A percentile compares a stretch with the other conserved stretches of the same genome.
phyloP scores from a whole-genome alignment of 2,888 invertebrate species.

The Schizaphis graminum region DNA sequence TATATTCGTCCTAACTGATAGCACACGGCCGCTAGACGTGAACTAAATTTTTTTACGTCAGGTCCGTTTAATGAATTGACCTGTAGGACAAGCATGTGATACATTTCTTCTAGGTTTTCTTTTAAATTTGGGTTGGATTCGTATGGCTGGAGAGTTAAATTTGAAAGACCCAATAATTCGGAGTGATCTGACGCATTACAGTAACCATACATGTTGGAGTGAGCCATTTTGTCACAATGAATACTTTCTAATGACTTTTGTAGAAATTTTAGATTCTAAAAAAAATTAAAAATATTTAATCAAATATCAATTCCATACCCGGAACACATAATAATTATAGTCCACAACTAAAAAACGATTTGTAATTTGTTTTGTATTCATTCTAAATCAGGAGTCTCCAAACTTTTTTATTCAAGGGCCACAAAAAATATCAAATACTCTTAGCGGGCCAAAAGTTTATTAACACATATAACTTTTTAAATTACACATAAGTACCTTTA shows the following conservation, averaged over 20 bases:
- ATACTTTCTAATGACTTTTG: not conserved
- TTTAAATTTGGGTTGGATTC: not conserved
- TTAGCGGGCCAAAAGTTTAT: no score
- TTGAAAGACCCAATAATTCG: not conserved
- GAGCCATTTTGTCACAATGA: not conserved
- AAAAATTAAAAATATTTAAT: not conserved
- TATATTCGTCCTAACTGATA: not conserved
- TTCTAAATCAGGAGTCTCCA: no score
- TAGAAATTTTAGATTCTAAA: not conserved
- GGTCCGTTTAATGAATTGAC: not conserved
- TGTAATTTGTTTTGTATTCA: not conserved
- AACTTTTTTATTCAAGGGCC: no score
- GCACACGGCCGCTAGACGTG: not conserved
- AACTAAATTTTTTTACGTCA: not conserved
- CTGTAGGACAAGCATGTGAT: not conserved
- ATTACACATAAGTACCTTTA: no score
- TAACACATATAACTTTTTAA: no score
- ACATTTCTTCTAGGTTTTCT: not conserved
- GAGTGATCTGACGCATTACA: not conserved
- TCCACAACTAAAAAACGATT: not conserved
- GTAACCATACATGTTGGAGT: not conserved
- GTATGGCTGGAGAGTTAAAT: not conserved
- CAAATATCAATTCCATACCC: not conserved
- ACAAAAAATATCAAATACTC: no score
- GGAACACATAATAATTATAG: not conserved